Evolutionary conservation across 2,113 vertebrate species (phyloP).

Genomic region (Psilopogon haemacephalus): DNA sequence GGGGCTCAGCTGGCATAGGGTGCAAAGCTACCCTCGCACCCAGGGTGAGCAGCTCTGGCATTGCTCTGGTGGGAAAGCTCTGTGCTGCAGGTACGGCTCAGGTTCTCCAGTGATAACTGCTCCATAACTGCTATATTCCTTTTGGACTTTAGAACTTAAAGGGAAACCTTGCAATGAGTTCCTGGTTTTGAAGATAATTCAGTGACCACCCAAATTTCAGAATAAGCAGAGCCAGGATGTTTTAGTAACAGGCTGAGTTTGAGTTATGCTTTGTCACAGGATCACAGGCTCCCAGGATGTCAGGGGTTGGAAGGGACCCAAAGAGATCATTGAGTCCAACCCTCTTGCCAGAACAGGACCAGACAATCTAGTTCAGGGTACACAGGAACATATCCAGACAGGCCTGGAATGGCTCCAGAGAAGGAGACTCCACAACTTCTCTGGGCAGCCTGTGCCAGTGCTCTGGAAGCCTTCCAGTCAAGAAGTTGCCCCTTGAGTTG

Average conservation of each 20-base stretch:
- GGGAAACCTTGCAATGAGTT: background rate
- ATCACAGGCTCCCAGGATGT: too few relatives aligned
- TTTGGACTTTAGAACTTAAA: slow-evolving; percentile 1
- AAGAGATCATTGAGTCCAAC: too few relatives aligned
- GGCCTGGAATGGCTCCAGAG: too few relatives aligned
- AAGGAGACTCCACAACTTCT: too few relatives aligned
- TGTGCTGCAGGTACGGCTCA: background rate
- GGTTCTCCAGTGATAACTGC: background rate
- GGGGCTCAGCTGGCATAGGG: background rate
- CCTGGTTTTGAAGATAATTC: background rate
- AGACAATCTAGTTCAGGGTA: too few relatives aligned
- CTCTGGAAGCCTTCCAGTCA: too few relatives aligned
- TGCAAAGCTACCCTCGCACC: background rate
- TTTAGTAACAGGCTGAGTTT: background rate
- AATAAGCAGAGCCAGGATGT: background rate
- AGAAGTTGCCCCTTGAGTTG: too few relatives aligned
- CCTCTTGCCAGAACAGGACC: too few relatives aligned
- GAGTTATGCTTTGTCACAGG: background rate
- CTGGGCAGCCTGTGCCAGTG: too few relatives aligned
- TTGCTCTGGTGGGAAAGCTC: slow-evolving; percentile 11
- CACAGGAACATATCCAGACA: too few relatives aligned
- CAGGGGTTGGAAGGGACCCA: too few relatives aligned
- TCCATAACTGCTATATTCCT: background rate
- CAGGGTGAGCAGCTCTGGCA: background rate
- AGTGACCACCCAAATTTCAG: background rate